Percentiles rank a stretch among this genome's conserved stretches.
Conservation (phyloP, 23 tunicate species). For the Styela clava region DNA sequence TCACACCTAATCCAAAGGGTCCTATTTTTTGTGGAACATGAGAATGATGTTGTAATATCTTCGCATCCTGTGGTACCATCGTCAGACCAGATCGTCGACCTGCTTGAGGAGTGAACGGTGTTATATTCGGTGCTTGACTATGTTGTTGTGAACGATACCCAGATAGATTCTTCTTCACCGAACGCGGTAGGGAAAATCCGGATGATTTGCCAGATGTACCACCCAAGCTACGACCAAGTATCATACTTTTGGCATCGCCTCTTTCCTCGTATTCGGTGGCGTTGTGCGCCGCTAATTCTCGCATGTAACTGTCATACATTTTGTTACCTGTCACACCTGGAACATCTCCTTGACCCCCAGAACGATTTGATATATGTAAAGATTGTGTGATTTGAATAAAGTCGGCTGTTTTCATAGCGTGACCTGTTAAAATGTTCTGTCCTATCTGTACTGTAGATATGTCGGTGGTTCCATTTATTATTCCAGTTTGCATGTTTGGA, state of each 20-base stretch:
- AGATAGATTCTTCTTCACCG: constrained; percentile 22
- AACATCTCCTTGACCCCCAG: constrained; percentile 25
- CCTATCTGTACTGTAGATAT: background rate
- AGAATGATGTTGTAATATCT: background rate
- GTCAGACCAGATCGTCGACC: constrained; percentile 66
- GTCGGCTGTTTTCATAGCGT: constrained; percentile 43
- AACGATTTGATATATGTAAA: constrained; percentile 28
- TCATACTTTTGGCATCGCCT: constrained; percentile 6
- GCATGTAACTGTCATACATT: constrained; percentile 83
- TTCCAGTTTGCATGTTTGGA: background rate
- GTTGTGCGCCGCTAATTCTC: constrained; percentile 46
- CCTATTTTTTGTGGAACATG: background rate
- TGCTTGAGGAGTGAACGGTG: constrained; percentile 25
- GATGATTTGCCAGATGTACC: constrained; percentile 54
- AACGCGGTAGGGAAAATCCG: background rate
- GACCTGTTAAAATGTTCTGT: background rate
- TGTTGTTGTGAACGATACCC: background rate
- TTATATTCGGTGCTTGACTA: constrained; percentile 24
- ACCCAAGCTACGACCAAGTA: constrained; percentile 63
- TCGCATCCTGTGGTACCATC: constrained; percentile 22
- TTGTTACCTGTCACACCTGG: constrained; percentile 42
- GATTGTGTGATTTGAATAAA: constrained; percentile 85
- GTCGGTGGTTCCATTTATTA: background rate
- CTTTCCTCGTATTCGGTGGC: constrained; percentile 24
- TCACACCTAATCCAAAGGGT: constrained; percentile 32